Evolutionary conservation across 2,113 vertebrate genomes (phyloP).

Genomic region (Chloropsis cyanopogon): DNA sequence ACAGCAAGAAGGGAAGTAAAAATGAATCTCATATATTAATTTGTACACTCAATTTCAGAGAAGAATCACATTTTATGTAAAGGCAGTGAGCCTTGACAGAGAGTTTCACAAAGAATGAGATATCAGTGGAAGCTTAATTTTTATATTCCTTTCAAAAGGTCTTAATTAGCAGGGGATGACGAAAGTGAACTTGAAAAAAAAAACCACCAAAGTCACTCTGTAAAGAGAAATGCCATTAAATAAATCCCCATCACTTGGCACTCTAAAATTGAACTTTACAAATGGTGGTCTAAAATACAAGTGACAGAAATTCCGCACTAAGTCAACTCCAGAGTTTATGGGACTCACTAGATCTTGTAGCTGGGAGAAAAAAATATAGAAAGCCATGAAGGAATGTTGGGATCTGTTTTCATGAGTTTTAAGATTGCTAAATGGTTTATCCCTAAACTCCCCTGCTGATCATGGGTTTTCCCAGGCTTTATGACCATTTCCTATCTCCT

Average conservation of each 20-base stretch:
- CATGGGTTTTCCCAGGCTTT: no score
- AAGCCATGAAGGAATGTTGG: background rate
- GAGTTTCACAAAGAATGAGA: slow-evolving; percentile 12
- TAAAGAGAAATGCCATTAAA: slow-evolving; percentile 20
- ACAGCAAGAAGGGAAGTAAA: background rate
- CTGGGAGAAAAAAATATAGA: background rate
- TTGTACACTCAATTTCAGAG: slow-evolving; percentile 4
- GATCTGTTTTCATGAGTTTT: no score
- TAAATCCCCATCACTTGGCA: background rate
- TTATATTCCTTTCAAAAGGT: slow-evolving; percentile 30
- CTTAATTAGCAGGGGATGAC: slow-evolving; percentile 23
- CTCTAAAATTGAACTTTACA: background rate
- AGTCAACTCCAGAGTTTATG: background rate
- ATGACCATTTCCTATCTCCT: no score
- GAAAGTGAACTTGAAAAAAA: slow-evolving; percentile 13
- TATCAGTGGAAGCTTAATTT: slow-evolving; percentile 27
- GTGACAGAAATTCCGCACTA: background rate
- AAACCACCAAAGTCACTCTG: background rate
- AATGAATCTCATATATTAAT: slow-evolving; percentile 5
- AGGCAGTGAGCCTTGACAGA: slow-evolving; percentile 17
- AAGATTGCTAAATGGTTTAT: no score
- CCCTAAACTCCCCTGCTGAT: no score
- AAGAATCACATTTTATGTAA: slow-evolving; percentile 17
- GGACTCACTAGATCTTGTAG: background rate
- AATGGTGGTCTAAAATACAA: background rate